A percentile compares a stretch with the other conserved stretches of the same genome.
phyloP scores from a whole-genome alignment of 2,888 invertebrate genomes.

The Leptura quadrifasciata region DNA sequence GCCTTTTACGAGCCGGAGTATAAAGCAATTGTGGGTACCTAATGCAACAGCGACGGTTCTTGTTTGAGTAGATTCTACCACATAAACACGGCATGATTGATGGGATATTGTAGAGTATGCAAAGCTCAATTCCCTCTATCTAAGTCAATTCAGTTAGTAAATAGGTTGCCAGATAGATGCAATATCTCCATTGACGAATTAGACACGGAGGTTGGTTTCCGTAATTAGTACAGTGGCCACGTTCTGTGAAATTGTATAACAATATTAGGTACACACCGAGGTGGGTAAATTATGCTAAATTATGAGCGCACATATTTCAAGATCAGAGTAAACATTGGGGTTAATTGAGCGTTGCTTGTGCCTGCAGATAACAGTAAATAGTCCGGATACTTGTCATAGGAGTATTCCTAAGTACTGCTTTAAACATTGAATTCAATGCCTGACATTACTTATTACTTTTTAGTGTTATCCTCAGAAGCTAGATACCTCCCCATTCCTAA shows the following conservation, averaged over 20 bases:
- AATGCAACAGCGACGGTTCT: background rate
- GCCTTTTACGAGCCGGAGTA: background rate
- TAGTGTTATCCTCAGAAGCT: too few species aligned
- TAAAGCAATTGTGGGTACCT: background rate
- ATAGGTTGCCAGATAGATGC: slow-evolving; percentile 54
- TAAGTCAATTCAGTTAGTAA: slow-evolving; percentile 55
- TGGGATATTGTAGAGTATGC: slow-evolving; percentile 52
- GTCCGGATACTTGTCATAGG: too few species aligned
- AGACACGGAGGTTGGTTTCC: slow-evolving; percentile 51
- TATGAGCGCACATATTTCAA: slow-evolving; percentile 9
- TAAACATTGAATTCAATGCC: too few species aligned
- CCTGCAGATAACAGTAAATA: too few species aligned
- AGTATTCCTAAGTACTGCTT: too few species aligned
- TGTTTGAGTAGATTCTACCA: slow-evolving; percentile 42
- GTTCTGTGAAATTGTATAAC: slow-evolving; percentile 51
- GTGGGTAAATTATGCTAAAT: slow-evolving; percentile 20
- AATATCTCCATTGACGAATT: slow-evolving; percentile 56
- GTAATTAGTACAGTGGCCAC: slow-evolving; percentile 51
- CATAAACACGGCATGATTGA: slow-evolving; percentile 59
- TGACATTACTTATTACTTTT: too few species aligned
- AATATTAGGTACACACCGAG: slow-evolving; percentile 38
- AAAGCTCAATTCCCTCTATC: slow-evolving; percentile 53
- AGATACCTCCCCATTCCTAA: too few species aligned
- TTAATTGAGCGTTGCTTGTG: background rate
- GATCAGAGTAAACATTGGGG: background rate